Conservation (phyloP, 2,113 vertebrate species). For the Malaclemys terrapin region DNA sequence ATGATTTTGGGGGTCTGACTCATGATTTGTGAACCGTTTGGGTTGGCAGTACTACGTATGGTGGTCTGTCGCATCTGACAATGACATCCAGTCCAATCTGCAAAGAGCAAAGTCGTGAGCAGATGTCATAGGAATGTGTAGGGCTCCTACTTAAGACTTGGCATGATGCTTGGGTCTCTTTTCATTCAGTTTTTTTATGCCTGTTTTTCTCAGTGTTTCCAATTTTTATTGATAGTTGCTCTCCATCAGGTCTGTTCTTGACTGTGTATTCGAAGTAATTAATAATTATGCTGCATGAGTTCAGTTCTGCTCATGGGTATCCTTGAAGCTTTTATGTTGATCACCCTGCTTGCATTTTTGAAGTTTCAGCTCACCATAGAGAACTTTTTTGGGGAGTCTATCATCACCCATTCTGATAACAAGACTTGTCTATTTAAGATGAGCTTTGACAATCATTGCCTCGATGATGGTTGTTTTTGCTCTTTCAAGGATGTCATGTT, state of each 20-base stretch:
- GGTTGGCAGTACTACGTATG: neutral
- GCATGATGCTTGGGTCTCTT: neutral
- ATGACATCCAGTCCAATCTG: neutral
- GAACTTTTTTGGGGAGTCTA: neutral
- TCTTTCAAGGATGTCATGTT: too few species aligned
- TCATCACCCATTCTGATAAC: neutral
- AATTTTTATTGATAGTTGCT: neutral
- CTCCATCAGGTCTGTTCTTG: neutral
- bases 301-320: neutral
- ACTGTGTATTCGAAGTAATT: neutral
- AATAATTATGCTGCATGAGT: neutral
- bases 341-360: neutral
- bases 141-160: neutral
- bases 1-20: neutral
- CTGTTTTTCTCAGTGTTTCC: neutral
- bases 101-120: neutral
- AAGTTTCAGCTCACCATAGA: too few species aligned
- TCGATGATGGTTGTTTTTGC: too few species aligned
- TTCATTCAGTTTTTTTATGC: neutral
- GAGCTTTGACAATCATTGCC: too few species aligned
- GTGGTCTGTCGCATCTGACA: neutral
- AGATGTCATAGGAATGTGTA: neutral
- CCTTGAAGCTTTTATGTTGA: neutral
- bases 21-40: neutral
- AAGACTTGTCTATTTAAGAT: too few species aligned